Evolutionary conservation across 2,113 vertebrate genomes (phyloP).

Genomic region (Sylvia atricapilla): DNA sequence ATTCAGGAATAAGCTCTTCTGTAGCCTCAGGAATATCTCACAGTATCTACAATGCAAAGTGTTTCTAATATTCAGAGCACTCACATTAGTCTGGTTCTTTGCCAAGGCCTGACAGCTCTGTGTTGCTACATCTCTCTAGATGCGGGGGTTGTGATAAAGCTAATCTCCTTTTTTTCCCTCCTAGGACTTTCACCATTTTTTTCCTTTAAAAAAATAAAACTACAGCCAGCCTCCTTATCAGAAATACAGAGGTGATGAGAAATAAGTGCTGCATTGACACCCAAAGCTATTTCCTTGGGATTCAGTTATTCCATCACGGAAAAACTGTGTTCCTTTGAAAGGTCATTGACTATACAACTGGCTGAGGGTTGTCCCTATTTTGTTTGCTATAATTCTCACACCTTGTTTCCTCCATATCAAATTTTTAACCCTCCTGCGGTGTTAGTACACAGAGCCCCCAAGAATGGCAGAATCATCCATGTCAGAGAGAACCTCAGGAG

Average conservation of each 20-base stretch:
- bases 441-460: not conserved
- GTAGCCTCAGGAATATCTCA: not conserved
- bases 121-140: not conserved
- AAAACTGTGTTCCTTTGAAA: not conserved
- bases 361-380: not conserved
- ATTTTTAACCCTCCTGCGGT: not conserved
- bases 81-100: not conserved
- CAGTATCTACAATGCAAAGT: not conserved
- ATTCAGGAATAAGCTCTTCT: not conserved
- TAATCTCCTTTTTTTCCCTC: not conserved
- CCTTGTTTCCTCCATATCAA: not conserved
- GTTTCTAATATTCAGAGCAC: slow-evolving; percentile 15
- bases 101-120: slow-evolving; percentile 5
- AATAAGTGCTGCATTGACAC: not conserved
- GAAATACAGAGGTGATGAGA: not conserved
- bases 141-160: not conserved
- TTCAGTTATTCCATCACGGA: not conserved
- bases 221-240: not conserved
- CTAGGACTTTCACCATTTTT: not conserved
- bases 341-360: not conserved
- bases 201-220: not conserved
- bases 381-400: not conserved
- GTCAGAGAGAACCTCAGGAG: not conserved
- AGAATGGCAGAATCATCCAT: not conserved
- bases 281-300: not conserved